Evolutionary conservation across 2,113 vertebrate genomes (phyloP), one percentile per base, ranked within the genome.

Genomic region (Bungarus multicinctus): DNA sequence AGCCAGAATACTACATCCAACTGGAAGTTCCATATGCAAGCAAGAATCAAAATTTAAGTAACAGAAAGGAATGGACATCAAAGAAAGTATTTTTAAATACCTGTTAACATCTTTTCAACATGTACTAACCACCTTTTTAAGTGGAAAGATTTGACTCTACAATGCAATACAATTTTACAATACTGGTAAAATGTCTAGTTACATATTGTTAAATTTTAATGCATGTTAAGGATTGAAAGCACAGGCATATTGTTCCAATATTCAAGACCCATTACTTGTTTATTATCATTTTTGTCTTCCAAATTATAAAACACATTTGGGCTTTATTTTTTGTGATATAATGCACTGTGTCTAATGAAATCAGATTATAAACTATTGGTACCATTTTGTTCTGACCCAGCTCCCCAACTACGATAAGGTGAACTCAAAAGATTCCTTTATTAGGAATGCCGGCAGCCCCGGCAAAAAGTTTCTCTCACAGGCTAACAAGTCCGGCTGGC

Each of bases 31-130:
- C 27, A 2, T 93, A 89, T 94, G 87, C 89, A 86, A 93, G 27
- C 53, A 81, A 69, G n/a, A 88, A 50, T 74, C 89, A 93, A 94
- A 89, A 57, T n/a, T 27, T 39, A 91, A 89, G 9, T 93, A 64
- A 90, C 94, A 87, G 81, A 60, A 47, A 96, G 85, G 39, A 96
- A 91, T 64, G 30, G 30, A 96, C 87, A 93, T 93, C 93, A 85
- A 95, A 50, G 90, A 95, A n/a, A 89, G 94, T 94, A 64, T 94
- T 58, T 92, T 94, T 64, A 92, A 94, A 16, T 54, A 91, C 87
- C 96, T 95, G 85, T 23, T 16, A 88, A 23, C 92, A 57, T 52
- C 90, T 23, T 92, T 94, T 47, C 52, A 69, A 91, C 20, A 47
- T 1, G 45, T 39, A 55, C 34, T 45, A 90, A 92, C 87, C 92